phyloP scores from a whole-genome alignment of 1,140 invertebrate genomes.

The Hycleus cichorii region DNA sequence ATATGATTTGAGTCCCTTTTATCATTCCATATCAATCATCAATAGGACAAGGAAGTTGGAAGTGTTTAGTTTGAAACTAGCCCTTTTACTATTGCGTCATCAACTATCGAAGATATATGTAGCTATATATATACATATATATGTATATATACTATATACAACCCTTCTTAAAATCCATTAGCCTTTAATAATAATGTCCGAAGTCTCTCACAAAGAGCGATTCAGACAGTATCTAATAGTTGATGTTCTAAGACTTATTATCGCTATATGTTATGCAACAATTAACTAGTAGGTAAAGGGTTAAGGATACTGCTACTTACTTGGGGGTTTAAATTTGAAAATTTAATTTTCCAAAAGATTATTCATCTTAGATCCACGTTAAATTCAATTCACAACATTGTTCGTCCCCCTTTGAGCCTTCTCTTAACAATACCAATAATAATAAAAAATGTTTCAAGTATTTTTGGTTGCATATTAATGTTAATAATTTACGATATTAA shows the following conservation, averaged over 20 bases:
- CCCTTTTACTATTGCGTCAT: slow-evolving; percentile 20
- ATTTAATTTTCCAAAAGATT: slow-evolving; percentile 35
- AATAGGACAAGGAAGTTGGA: slow-evolving; percentile 13
- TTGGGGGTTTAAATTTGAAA: slow-evolving; percentile 35
- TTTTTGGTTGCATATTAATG: too few relatives aligned
- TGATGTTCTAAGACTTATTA: slow-evolving; percentile 36
- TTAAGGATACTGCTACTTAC: slow-evolving; percentile 42
- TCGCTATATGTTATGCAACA: slow-evolving; percentile 37
- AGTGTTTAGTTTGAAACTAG: slow-evolving; percentile 9
- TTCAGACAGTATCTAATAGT: slow-evolving; percentile 35
- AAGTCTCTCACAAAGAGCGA: slow-evolving; percentile 40
- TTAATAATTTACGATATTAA: too few relatives aligned
- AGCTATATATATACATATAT: too few relatives aligned
- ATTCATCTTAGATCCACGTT: too few relatives aligned
- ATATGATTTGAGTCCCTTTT: slow-evolving; percentile 2
- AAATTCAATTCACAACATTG: too few relatives aligned
- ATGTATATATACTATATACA: slow-evolving; percentile 9
- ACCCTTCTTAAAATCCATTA: slow-evolving; percentile 43
- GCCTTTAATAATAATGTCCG: slow-evolving; percentile 41
- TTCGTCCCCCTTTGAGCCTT: too few relatives aligned
- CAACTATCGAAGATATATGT: slow-evolving; percentile 21
- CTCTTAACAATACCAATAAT: too few relatives aligned
- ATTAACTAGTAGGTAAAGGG: slow-evolving; percentile 31
- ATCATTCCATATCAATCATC: slow-evolving; percentile 7
- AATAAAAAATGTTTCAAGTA: too few relatives aligned